A percentile compares a stretch with the other conserved stretches of the same genome.
Conservation (phyloP, 1,140 invertebrate species). For the Gonioctena quinquepunctata region DNA sequence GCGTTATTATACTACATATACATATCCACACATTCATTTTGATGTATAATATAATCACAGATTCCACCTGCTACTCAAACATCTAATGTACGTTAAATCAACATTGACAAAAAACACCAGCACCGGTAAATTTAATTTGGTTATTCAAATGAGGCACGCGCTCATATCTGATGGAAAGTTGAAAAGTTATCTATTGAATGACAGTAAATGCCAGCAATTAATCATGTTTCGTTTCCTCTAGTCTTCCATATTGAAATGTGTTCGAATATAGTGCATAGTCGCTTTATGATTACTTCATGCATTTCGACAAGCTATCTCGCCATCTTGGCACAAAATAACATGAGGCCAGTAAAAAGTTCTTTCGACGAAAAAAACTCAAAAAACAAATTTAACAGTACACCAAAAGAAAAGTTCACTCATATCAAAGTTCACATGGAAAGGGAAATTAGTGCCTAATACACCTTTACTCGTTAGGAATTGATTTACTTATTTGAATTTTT, state of each 20-base stretch:
- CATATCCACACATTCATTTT: background rate
- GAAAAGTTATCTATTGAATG: background rate
- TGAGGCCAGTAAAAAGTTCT: no score
- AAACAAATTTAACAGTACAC: no score
- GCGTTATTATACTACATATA: background rate
- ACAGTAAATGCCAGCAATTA: background rate
- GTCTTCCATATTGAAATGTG: background rate
- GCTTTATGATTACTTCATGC: no score
- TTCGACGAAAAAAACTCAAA: no score
- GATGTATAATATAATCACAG: background rate
- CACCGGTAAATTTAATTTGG: constrained; percentile 33
- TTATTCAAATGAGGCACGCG: constrained; percentile 27
- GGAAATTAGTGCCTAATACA: no score
- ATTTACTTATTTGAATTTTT: no score
- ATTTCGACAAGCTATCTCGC: no score
- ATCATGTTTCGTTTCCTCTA: background rate
- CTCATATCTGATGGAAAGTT: background rate
- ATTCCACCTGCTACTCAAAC: constrained; percentile 25
- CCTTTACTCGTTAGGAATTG: no score
- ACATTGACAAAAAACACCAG: constrained; percentile 26
- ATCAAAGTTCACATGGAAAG: no score
- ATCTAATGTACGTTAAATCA: constrained; percentile 28
- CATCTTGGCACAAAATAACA: no score
- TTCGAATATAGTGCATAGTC: no score
- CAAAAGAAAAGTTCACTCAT: no score